Evolutionary conservation across 2,888 invertebrate genomes (phyloP).

Genomic region (Drosophila histrio): DNA sequence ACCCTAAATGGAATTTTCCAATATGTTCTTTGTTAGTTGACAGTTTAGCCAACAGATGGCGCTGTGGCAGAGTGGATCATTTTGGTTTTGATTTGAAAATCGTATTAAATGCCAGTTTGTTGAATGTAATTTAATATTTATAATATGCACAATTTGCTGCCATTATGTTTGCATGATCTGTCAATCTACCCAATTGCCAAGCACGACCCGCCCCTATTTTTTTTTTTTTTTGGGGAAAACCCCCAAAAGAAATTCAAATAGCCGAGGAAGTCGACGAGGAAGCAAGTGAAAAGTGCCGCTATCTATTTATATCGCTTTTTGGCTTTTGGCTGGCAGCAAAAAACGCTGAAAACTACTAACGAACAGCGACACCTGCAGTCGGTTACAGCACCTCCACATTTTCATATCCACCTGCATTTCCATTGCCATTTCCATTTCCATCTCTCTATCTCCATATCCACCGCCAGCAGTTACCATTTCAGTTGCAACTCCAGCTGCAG

Average conservation of each 20-base stretch:
- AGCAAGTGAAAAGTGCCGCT: slow-evolving; percentile 70
- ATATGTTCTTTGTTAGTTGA: not conserved
- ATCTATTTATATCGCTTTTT: slow-evolving; percentile 78
- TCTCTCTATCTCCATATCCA: slow-evolving; percentile 3
- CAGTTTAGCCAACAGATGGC: not conserved
- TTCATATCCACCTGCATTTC: not conserved
- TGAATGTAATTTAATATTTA: slow-evolving; percentile 76
- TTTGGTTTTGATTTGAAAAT: not conserved
- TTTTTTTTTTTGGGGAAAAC: no score
- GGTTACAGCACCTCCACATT: slow-evolving; percentile 22
- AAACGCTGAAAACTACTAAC: slow-evolving; percentile 77
- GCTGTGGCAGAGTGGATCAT: not conserved
- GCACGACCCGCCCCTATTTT: slow-evolving; percentile 18
- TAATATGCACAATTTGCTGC: slow-evolving; percentile 73
- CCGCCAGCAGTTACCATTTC: not conserved
- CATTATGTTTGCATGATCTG: slow-evolving; percentile 79
- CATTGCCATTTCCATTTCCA: not conserved
- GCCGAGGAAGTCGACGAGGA: slow-evolving; percentile 8
- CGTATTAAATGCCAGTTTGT: slow-evolving; percentile 57
- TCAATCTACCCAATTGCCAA: slow-evolving; percentile 71
- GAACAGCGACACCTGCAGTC: slow-evolving; percentile 73
- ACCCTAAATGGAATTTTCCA: not conserved
- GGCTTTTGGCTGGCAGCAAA: slow-evolving; percentile 67
- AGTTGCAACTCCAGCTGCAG: slow-evolving; percentile 12
- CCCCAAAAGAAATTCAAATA: slow-evolving; percentile 4